These are phyloP conservation scores for Aporrectodea caliginosa DNA, from an alignment of 1,140 invertebrate genomes.

Conservation along the genomic window DNA sequence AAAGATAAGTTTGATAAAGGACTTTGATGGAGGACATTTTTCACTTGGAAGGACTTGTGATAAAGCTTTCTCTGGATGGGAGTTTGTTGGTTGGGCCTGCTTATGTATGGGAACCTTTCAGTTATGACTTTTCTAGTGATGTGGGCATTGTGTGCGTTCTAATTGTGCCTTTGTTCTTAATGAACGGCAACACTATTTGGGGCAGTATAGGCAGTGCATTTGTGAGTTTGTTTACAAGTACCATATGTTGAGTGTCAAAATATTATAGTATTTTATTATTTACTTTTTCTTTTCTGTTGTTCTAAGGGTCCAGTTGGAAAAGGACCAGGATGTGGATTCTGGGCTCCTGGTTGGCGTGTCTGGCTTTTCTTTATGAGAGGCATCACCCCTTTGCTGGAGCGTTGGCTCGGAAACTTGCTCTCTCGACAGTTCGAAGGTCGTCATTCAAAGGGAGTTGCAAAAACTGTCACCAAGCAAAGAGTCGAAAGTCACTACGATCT, in stretches of 20 bases:
- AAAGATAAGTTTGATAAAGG: too few species aligned
- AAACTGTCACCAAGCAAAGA: slow-evolving; percentile 98
- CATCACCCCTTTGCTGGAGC: slow-evolving; percentile 92
- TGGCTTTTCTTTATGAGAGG: slow-evolving; percentile 99
- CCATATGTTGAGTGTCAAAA: too few species aligned
- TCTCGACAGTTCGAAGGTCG: slow-evolving; percentile 98
- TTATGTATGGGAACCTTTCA: neutral
- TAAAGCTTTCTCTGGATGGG: too few species aligned
- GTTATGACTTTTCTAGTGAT: neutral
- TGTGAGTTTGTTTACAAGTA: too few species aligned
- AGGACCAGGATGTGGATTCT: slow-evolving; percentile 97
- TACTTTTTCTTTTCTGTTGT: slow-evolving; percentile 36
- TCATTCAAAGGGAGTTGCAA: slow-evolving; percentile 97
- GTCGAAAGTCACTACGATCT: slow-evolving; percentile 99
- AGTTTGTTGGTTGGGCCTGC: too few species aligned
- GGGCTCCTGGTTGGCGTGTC: slow-evolving; percentile 98
- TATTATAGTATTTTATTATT: too few species aligned
- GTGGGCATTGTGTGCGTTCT: neutral
- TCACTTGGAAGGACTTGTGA: too few species aligned
- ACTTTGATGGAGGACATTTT: too few species aligned
- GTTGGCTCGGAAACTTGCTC: slow-evolving; percentile 96
- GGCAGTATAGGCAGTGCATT: too few species aligned
- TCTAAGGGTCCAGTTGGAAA: slow-evolving; percentile 89
- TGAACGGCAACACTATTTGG: too few species aligned
- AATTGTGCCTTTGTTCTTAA: neutral